phyloP scores from a whole-genome alignment of 2,888 invertebrate genomes.

The Drosophila cognata region DNA sequence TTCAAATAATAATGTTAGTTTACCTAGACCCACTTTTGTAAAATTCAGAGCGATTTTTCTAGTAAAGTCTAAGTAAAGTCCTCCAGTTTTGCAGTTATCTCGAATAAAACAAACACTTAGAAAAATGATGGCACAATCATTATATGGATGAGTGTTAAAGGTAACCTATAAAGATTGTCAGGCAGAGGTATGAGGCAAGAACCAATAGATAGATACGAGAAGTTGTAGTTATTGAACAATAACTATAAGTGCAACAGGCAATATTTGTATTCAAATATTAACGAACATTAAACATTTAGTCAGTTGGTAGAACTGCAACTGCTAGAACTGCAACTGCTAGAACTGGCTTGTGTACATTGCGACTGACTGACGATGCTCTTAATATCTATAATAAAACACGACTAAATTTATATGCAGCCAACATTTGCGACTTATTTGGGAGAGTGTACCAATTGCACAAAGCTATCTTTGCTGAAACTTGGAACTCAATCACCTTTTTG shows the following conservation, averaged over 20 bases:
- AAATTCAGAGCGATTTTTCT: not conserved
- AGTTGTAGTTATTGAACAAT: not conserved
- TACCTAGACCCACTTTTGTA: rapidly evolving
- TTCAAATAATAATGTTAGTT: not conserved
- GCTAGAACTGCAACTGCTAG: not conserved
- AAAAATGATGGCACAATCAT: not conserved
- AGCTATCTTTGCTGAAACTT: not conserved
- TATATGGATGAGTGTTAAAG: not conserved
- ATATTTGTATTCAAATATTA: not conserved
- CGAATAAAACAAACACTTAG: not conserved
- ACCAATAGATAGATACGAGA: not conserved
- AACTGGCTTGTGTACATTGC: not conserved
- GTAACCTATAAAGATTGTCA: too few relatives aligned
- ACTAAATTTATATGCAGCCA: not conserved
- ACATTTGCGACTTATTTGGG: not conserved
- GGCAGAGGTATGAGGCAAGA: not conserved
- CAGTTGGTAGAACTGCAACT: not conserved
- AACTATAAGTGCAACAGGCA: not conserved
- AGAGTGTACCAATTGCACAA: not conserved
- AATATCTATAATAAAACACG: not conserved
- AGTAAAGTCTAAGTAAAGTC: not conserved
- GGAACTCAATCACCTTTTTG: not conserved
- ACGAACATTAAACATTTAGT: not conserved
- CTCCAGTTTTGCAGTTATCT: not conserved
- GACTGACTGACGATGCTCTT: not conserved